Evolutionary conservation across 2,888 invertebrate genomes (phyloP).

Genomic region (Theretra japonica): DNA sequence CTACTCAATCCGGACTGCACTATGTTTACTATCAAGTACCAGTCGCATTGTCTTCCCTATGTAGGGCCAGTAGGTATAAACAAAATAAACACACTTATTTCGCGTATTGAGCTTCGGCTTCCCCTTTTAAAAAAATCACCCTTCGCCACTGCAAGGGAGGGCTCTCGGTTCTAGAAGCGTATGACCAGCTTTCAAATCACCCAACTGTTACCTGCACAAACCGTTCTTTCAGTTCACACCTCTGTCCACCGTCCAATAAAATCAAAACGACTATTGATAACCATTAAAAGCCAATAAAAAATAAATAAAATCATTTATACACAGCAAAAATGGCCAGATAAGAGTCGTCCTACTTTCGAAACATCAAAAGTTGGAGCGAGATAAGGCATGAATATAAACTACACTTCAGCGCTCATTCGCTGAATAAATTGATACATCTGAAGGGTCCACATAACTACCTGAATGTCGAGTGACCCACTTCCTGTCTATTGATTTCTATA

Average conservation of each 20-base stretch:
- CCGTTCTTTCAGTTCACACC: no score
- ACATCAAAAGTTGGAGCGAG: conserved; percentile 32
- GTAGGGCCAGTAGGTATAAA: no score
- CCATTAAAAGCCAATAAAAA: neutral
- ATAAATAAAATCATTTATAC: neutral
- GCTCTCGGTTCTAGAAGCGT: no score
- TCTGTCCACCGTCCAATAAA: neutral
- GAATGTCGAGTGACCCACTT: neutral
- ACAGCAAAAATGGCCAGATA: conserved; percentile 12
- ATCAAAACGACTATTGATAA: neutral
- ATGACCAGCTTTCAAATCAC: no score
- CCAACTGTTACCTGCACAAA: no score
- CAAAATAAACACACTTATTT: no score
- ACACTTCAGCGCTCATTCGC: conserved; percentile 25
- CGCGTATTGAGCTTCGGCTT: no score
- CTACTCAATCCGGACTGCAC: no score
- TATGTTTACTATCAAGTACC: no score
- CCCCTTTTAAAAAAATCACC: no score
- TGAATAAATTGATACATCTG: conserved; percentile 30
- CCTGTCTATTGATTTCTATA: neutral
- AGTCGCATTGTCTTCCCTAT: no score
- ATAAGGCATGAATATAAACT: conserved; percentile 32
- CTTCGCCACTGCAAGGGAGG: no score
- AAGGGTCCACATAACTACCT: conserved; percentile 9
- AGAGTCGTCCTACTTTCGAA: conserved; percentile 24